Conservation (phyloP, 1,140 invertebrate species). For the Frieseomelitta varia region DNA sequence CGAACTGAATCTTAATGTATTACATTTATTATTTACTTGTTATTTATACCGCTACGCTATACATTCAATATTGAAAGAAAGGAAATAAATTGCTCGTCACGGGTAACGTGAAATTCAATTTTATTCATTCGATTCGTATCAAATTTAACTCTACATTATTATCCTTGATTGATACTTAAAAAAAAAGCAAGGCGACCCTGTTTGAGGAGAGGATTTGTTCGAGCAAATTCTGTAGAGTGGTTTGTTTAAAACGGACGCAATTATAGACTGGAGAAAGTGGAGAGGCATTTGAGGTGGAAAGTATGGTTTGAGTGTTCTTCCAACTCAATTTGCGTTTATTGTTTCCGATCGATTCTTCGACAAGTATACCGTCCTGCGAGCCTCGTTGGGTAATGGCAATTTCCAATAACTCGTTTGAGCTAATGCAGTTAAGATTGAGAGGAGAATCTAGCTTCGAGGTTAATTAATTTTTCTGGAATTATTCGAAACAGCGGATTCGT, state of each 20-base stretch:
- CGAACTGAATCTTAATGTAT: too few relatives aligned
- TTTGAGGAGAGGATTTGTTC: not conserved
- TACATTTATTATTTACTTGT: too few relatives aligned
- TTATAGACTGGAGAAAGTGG: not conserved
- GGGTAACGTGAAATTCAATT: too few relatives aligned
- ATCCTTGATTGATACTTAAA: not conserved
- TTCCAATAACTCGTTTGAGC: conserved; percentile 3
- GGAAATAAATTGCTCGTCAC: not conserved
- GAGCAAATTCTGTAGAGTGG: not conserved
- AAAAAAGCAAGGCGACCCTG: not conserved
- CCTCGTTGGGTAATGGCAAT: conserved; percentile 3
- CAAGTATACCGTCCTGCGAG: not conserved
- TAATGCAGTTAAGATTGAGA: not conserved
- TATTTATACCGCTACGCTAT: too few relatives aligned
- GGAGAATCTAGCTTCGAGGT: not conserved
- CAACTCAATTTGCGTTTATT: conserved; percentile 13
- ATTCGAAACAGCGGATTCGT: not conserved
- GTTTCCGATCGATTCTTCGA: conserved; percentile 9
- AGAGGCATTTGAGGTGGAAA: not conserved
- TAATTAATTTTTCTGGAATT: conserved; percentile 7
- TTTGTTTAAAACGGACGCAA: not conserved
- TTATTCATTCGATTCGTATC: too few relatives aligned
- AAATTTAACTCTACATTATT: not conserved
- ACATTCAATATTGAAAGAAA: not conserved
- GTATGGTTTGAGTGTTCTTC: conserved; percentile 5